Base-by-base conservation (phyloP, 2,113 vertebrate species). In the Gasterosteus nipponicus region DNA sequence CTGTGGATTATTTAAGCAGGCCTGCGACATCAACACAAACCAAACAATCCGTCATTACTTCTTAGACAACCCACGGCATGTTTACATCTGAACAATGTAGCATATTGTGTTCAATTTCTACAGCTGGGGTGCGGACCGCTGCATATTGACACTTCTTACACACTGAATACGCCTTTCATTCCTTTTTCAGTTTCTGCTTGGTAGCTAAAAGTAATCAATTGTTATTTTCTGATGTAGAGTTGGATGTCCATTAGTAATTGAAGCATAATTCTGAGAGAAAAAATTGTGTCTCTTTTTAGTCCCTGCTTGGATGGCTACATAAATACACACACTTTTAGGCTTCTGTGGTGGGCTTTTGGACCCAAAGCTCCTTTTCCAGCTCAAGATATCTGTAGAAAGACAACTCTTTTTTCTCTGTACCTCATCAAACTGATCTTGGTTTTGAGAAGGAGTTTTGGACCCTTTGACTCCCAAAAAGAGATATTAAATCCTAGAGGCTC, bases 81-180 rank as follows among this genome's bases (percentile, higher is more conserved):
- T 91, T 81, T 78, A 79, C 86, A 71, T n/a, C 41, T 60, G 77
- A 80, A 86, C 83, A 85, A 83, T 86, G 83, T 44, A 11, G 16
- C 9, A 56, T 64, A 67, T 71, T 90, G 64, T 78, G 8, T 35
- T 69, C 19, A 1, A 19, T 59, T 53, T 72, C 42, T 38, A 38
- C 26, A 58, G 14, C 16, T 42, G 15, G 69, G 81, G 86, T 73
- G 80, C 29, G 74, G 67, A 60, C 49, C 0, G 0, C 8, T 46
- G 6, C 2, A 22, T 22, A 11, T 6, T 54, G 26, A 56, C n/a
- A 47, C 2, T 4, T 57, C 18, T 67, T 26, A 54, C 0, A 3
- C 10, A 56, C 3, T 59, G 22, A 56, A 35, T 12, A 26, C 46
- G n/a, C n/a, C 15, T 15, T 11, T 63, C 53, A 29, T 46, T 39